Evolutionary conservation across 2,797 vertebrate genomes (phyloP).

Genomic region (Sebastes baramenuke): DNA sequence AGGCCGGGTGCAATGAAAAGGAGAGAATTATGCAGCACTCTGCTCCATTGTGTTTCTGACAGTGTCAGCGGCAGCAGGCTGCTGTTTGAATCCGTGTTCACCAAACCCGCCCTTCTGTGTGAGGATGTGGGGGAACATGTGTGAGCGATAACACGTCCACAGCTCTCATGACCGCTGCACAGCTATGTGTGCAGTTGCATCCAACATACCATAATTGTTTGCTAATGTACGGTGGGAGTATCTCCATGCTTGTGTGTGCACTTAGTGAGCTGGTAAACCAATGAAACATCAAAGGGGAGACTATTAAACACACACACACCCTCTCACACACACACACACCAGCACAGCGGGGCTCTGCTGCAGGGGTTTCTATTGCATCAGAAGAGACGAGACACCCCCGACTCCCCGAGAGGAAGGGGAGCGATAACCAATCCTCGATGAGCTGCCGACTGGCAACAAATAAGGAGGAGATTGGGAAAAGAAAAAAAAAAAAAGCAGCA

Average conservation of each 20-base stretch:
- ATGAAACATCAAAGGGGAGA: slow-evolving; percentile 57
- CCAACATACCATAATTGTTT: neutral
- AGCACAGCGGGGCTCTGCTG: slow-evolving; percentile 50
- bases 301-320: slow-evolving; percentile 51
- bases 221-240: slow-evolving; percentile 34
- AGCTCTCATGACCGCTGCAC: slow-evolving; percentile 29
- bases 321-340: slow-evolving; percentile 23
- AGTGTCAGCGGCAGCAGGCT: slow-evolving; percentile 29
- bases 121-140: slow-evolving; percentile 3
- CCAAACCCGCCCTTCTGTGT: neutral
- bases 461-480: neutral
- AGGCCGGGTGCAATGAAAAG: slow-evolving; percentile 34
- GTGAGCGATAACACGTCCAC: neutral
- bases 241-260: slow-evolving; percentile 27
- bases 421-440: slow-evolving; percentile 58
- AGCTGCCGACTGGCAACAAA: slow-evolving; percentile 51
- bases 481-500: neutral
- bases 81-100: slow-evolving; percentile 30
- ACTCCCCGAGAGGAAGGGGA: slow-evolving; percentile 50
- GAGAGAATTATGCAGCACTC: slow-evolving; percentile 49
- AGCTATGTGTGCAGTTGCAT: neutral
- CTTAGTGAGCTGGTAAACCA: slow-evolving; percentile 55
- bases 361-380: slow-evolving; percentile 72
- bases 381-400: slow-evolving; percentile 55
- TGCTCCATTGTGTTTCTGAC: slow-evolving; percentile 40